Percentiles rank a stretch among this genome's conserved stretches.
These are phyloP conservation scores for Nineta flava DNA, from an alignment of 2,888 invertebrate genomes.

Conservation along the genomic window DNA sequence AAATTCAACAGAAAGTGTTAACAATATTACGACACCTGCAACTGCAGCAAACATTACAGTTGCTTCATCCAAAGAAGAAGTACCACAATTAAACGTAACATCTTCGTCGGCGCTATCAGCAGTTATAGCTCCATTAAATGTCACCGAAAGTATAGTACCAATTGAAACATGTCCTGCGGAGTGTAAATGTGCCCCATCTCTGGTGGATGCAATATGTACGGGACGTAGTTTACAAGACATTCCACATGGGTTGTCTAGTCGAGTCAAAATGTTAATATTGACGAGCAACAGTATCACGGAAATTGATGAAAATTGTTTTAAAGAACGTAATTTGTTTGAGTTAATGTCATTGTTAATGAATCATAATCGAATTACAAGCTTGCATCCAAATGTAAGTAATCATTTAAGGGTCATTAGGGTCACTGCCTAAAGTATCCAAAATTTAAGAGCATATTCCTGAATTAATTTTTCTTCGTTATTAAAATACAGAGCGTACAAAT, in stretches of 20 bases:
- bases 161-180: constrained; percentile 19
- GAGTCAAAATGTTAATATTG: constrained; percentile 27
- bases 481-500: not conserved
- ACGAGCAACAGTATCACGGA: constrained; percentile 30
- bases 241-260: constrained; percentile 28
- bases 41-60: not conserved
- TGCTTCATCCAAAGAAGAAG: not conserved
- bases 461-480: not conserved
- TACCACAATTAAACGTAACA: not conserved
- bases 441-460: not conserved
- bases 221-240: constrained; percentile 32
- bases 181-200: constrained; percentile 22
- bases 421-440: not conserved
- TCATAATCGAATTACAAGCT: constrained; percentile 21
- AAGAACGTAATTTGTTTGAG: constrained; percentile 17
- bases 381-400: constrained; percentile 17
- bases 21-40: not conserved
- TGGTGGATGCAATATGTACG: constrained; percentile 29
- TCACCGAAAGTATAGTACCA: too few species aligned
- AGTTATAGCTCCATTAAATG: not conserved
- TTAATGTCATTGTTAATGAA: constrained; percentile 24
- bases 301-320: constrained; percentile 15
- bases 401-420: too few species aligned
- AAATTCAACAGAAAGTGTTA: not conserved
- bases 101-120: not conserved